Evolutionary conservation across 2,797 vertebrate species (phyloP).

Genomic region (Lithobates sylvaticus): DNA sequence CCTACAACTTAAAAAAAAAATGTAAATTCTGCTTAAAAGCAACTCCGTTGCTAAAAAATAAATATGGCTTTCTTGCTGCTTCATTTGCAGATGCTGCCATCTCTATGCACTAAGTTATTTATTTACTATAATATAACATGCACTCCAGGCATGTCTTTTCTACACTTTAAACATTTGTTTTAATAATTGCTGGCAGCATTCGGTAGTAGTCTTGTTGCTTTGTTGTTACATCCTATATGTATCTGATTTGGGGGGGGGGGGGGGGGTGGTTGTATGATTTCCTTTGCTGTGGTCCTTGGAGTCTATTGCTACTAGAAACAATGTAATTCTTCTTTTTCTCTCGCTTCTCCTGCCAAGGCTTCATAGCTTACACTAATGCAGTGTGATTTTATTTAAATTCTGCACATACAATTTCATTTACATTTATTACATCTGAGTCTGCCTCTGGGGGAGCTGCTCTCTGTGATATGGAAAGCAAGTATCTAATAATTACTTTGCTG

Average conservation of each 20-base stretch:
- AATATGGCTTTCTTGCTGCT: too few species aligned
- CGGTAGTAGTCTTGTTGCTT: too few species aligned
- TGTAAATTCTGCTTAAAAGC: too few species aligned
- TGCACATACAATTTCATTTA: constrained; percentile 31
- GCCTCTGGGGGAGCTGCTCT: constrained; percentile 26
- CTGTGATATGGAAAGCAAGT: constrained; percentile 21
- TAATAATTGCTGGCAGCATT: too few species aligned
- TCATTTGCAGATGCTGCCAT: too few species aligned
- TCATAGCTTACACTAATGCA: background rate
- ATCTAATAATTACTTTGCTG: background rate
- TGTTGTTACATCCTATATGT: background rate
- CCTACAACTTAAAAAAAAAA: too few species aligned
- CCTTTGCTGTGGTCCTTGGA: background rate
- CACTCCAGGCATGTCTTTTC: too few species aligned
- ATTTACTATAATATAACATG: too few species aligned
- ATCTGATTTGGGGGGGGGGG: background rate
- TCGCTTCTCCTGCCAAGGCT: background rate
- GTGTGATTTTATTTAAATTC: constrained; percentile 25
- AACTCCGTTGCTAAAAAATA: too few species aligned
- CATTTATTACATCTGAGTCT: constrained; percentile 34
- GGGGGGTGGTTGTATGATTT: background rate
- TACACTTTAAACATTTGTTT: too few species aligned
- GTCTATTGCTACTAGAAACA: background rate
- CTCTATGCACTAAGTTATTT: too few species aligned
- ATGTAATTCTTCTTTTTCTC: background rate